phyloP scores from a whole-genome alignment of 2,888 invertebrate species.

The Platycheirus albimanus region DNA sequence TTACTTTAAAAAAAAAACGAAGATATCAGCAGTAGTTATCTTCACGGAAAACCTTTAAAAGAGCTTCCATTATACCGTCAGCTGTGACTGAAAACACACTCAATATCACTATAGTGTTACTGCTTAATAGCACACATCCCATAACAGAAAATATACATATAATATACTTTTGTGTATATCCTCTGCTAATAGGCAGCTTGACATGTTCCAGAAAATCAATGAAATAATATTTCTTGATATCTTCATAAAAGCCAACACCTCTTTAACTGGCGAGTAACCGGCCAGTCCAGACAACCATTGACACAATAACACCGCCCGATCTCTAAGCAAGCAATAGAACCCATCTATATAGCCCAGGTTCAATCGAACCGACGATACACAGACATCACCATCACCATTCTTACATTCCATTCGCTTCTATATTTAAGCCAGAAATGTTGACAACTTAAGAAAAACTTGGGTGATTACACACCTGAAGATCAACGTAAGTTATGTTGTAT shows the following conservation, averaged over 20 bases:
- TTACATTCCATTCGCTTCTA: conserved; percentile 75
- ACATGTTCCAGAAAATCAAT: conserved; percentile 67
- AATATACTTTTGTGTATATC: conserved; percentile 35
- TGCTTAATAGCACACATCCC: conserved; percentile 29
- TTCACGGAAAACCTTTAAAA: conserved; percentile 20
- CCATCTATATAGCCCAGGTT: conserved; percentile 58
- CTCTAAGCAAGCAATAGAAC: conserved; percentile 63
- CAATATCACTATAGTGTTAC: conserved; percentile 7
- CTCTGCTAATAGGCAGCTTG: conserved; percentile 56
- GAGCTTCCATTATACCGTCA: conserved; percentile 36
- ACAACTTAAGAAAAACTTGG: conserved; percentile 81
- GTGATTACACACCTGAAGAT: conserved; percentile 80
- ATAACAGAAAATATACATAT: conserved; percentile 25
- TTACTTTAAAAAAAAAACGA: conserved; percentile 14
- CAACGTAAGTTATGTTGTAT: conserved; percentile 79
- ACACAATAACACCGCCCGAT: conserved; percentile 64
- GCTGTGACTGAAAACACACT: conserved; percentile 40
- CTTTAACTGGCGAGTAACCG: conserved; percentile 52
- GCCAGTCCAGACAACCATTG: conserved; percentile 58
- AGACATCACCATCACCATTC: conserved; percentile 16
- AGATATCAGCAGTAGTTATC: conserved; percentile 37
- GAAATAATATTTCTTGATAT: conserved; percentile 72
- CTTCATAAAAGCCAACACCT: conserved; percentile 73
- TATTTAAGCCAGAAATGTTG: conserved; percentile 82
- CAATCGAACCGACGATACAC: conserved; percentile 58